These are phyloP conservation scores for Anabacerthia variegaticeps DNA, from an alignment of 2,797 vertebrate genomes.

Conservation along the genomic window DNA sequence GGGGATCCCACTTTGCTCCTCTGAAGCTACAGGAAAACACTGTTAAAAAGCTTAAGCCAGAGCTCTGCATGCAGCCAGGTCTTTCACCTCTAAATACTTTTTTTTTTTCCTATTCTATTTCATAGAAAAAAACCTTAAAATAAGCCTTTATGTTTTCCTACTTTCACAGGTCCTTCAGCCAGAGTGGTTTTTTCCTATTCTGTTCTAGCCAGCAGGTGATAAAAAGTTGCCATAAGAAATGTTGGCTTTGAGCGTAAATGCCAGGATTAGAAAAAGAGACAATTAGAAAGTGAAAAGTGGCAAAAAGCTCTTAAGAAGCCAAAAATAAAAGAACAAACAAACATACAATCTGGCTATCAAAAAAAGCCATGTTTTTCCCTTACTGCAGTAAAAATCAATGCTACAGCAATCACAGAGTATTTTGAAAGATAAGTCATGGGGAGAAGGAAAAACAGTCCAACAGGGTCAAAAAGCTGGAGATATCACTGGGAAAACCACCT, in stretches of 20 bases:
- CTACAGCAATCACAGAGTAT: background rate
- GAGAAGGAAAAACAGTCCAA: background rate
- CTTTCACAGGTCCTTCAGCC: background rate
- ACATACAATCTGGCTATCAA: constrained; percentile 1
- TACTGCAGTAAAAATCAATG: background rate
- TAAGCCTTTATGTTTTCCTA: background rate
- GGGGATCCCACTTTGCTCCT: background rate
- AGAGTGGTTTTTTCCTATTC: background rate
- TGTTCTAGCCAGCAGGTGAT: constrained; percentile 11
- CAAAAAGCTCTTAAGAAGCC: constrained; percentile 27
- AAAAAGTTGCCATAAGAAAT: background rate
- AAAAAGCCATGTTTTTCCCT: background rate
- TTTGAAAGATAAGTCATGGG: background rate
- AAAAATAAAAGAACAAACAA: constrained; percentile 43
- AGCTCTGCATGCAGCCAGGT: background rate
- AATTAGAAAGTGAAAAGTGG: constrained; percentile 18
- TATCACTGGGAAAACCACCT: background rate
- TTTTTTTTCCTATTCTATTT: background rate
- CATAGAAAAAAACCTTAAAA: background rate
- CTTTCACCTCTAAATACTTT: background rate
- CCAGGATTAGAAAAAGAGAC: constrained; percentile 1
- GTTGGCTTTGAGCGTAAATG: background rate
- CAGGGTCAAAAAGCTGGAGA: background rate
- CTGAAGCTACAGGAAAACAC: background rate
- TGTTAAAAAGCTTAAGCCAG: background rate